These are phyloP conservation scores for Puma concolor DNA, from an alignment of 2,113 vertebrate species.

Conservation along the genomic window DNA sequence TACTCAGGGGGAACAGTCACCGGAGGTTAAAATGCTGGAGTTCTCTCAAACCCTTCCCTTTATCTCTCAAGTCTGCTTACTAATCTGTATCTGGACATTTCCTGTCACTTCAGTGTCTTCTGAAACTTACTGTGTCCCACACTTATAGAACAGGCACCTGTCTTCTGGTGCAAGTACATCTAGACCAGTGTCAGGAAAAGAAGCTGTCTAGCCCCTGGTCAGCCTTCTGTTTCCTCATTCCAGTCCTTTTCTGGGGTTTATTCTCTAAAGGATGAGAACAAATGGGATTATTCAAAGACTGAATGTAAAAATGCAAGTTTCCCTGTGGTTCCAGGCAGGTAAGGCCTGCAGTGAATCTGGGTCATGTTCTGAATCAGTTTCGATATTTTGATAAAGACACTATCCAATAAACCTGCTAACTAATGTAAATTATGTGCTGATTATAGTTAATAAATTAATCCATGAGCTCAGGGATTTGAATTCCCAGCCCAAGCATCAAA, in stretches of 20 bases:
- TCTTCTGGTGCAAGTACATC: not conserved
- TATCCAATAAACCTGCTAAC: not conserved
- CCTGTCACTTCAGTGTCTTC: not conserved
- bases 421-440: not conserved
- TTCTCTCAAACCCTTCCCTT: not conserved
- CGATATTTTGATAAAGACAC: not conserved
- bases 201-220: not conserved
- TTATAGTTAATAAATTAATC: not conserved
- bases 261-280: not conserved
- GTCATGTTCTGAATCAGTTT: not conserved
- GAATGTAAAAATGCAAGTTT: not conserved
- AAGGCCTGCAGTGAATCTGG: not conserved
- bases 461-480: not conserved
- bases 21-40: not conserved
- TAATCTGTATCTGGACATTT: not conserved
- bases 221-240: not conserved
- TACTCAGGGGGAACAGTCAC: not conserved
- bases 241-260: not conserved
- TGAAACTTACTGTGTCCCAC: not conserved
- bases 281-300: not conserved
- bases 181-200: not conserved
- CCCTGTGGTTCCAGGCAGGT: not conserved
- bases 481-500: not conserved
- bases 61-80: not conserved
- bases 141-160: not conserved